Evolutionary conservation across 2,888 invertebrate species (phyloP).

Genomic region (Lycocerus yunnanus): DNA sequence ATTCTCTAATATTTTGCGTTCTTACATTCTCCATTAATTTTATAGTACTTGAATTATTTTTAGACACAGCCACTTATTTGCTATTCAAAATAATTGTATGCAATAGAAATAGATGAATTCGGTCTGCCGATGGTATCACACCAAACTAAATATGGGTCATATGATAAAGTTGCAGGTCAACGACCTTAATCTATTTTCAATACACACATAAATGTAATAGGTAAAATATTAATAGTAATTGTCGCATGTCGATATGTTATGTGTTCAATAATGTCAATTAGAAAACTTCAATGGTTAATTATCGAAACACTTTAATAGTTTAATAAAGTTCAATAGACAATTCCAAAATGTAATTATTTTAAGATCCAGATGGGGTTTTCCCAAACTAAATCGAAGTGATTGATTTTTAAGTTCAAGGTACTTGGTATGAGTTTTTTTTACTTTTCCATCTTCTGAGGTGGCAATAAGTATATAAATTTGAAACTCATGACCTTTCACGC

Average conservation of each 20-base stretch:
- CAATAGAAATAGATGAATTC: background rate
- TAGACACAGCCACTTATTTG: background rate
- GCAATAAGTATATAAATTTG: constrained; percentile 1
- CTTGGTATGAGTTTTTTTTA: background rate
- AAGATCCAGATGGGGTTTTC: background rate
- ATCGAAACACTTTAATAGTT: background rate
- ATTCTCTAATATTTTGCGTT: background rate
- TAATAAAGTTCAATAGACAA: background rate
- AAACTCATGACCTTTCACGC: constrained; percentile 10
- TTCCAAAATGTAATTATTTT: background rate
- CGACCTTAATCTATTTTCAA: background rate
- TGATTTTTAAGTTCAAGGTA: constrained; percentile 12
- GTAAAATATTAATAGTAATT: background rate
- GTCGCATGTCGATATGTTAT: background rate
- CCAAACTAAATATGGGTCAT: background rate
- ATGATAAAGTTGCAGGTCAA: background rate
- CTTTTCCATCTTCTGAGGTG: background rate
- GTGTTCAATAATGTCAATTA: background rate
- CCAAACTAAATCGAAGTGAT: background rate
- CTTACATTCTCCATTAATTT: background rate
- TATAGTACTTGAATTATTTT: background rate
- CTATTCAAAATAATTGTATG: background rate
- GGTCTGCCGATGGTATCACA: background rate
- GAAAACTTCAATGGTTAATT: background rate
- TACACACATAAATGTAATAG: background rate